phyloP scores from a whole-genome alignment of 64 coral and sea anemone species.

The Orbicella faveolata region DNA sequence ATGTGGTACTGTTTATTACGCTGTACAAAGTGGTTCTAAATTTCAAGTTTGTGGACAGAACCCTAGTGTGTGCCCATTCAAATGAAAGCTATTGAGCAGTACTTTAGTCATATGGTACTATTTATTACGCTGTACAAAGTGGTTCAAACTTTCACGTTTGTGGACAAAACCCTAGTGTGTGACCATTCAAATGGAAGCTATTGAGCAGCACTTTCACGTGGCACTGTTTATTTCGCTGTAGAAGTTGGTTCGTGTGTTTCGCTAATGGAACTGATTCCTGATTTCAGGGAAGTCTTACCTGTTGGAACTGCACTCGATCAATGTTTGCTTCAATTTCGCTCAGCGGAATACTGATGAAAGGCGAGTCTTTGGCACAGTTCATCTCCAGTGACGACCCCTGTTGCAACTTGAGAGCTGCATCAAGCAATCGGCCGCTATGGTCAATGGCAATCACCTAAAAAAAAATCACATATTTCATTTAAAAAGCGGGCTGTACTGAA shows the following conservation, averaged over 20 bases:
- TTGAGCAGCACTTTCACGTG: background rate
- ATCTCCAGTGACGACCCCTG: conserved; percentile 14
- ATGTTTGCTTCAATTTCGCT: background rate
- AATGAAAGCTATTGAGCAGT: no score
- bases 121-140: no score
- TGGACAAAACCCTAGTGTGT: no score
- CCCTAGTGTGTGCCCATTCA: no score
- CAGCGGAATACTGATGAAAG: background rate
- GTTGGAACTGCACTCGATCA: conserved; percentile 22
- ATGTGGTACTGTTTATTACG: no score
- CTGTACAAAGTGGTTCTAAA: no score
- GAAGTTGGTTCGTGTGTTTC: background rate
- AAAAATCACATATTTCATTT: background rate
- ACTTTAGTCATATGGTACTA: no score
- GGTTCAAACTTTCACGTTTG: no score
- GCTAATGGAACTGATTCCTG: no score
- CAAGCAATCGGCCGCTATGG: conserved; percentile 39
- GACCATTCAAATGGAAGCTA: background rate
- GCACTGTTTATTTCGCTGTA: background rate
- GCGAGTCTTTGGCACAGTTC: background rate
- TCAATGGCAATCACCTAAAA: conserved; percentile 49
- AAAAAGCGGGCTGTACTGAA: background rate
- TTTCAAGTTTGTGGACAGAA: no score
- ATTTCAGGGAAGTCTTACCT: background rate
- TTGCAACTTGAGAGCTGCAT: conserved; percentile 40